A percentile compares a stretch with the other conserved stretches of the same genome.
Evolutionary conservation across 2,113 vertebrate species (phyloP).

Genomic region (Monopterus albus): DNA sequence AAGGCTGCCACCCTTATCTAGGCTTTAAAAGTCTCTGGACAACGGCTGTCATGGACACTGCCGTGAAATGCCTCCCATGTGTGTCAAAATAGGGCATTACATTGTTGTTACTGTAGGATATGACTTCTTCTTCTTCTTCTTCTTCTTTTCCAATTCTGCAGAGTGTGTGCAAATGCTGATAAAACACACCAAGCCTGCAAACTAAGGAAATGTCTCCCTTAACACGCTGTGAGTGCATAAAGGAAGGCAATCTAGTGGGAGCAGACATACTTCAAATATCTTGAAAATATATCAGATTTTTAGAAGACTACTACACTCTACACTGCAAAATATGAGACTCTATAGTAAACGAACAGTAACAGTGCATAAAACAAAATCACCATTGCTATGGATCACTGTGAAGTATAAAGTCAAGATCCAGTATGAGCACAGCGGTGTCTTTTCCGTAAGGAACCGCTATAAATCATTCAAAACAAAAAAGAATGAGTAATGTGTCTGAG

Average conservation of each 20-base stretch:
- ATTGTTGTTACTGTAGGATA: conserved; percentile 43
- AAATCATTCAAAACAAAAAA: conserved; percentile 19
- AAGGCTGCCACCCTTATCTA: conserved; percentile 38
- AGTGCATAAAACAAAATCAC: conserved; percentile 1
- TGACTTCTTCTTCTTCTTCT: neutral
- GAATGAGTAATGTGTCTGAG: conserved; percentile 42
- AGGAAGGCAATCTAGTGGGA: neutral
- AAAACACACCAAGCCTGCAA: conserved; percentile 1
- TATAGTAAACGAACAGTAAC: neutral
- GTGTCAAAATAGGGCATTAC: conserved; percentile 61
- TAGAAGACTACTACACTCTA: neutral
- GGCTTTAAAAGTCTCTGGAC: conserved; percentile 52
- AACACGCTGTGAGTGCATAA: neutral
- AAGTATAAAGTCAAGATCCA: conserved; percentile 23
- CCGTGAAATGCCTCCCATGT: conserved; percentile 49
- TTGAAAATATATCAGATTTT: neutral
- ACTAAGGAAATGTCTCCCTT: neutral
- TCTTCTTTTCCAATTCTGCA: neutral
- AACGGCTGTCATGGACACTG: conserved; percentile 43
- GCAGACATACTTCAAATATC: neutral
- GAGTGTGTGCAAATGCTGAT: neutral
- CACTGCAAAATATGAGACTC: neutral
- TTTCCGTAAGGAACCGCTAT: neutral
- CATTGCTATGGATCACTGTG: conserved; percentile 1
- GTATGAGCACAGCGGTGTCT: neutral